Percentiles rank a stretch among this genome's conserved stretches.
Evolutionary conservation across 2,797 vertebrate genomes (phyloP).

Genomic region (Thaleichthys pacificus): DNA sequence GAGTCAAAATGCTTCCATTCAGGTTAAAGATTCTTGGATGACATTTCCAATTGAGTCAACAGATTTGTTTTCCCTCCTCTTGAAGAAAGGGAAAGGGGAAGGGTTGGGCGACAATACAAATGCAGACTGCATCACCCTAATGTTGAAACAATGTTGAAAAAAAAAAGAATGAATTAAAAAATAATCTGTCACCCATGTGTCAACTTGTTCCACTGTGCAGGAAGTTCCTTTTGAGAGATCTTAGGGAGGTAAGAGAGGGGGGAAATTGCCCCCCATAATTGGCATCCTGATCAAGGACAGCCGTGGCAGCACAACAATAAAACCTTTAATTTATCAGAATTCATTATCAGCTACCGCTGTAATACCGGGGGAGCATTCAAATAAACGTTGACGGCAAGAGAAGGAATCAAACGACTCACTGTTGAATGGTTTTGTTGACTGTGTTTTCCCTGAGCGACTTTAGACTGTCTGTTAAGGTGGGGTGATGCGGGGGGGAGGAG

Average conservation of each 20-base stretch:
- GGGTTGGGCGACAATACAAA: slow-evolving; percentile 81
- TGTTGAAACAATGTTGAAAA: slow-evolving; percentile 77
- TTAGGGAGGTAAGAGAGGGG: slow-evolving; percentile 76
- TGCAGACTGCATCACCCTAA: slow-evolving; percentile 81
- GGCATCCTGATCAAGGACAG: slow-evolving; percentile 90
- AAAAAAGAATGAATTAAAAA: slow-evolving; percentile 53
- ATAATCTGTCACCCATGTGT: slow-evolving; percentile 91
- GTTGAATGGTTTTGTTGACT: slow-evolving; percentile 69
- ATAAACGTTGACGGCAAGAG: slow-evolving; percentile 72
- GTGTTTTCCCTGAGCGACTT: slow-evolving; percentile 45
- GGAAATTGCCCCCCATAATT: slow-evolving; percentile 94
- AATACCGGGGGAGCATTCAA: slow-evolving; percentile 69
- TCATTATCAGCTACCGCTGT: slow-evolving; percentile 74
- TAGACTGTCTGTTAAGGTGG: slow-evolving; percentile 31
- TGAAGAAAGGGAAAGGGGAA: slow-evolving; percentile 75
- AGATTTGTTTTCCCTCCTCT: slow-evolving; percentile 64
- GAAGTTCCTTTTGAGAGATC: slow-evolving; percentile 74
- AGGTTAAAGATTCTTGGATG: slow-evolving; percentile 94
- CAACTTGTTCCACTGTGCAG: slow-evolving; percentile 83
- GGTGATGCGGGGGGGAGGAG: slow-evolving; percentile 15
- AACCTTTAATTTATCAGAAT: slow-evolving; percentile 81
- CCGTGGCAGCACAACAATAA: slow-evolving; percentile 76
- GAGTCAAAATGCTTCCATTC: slow-evolving; percentile 96
- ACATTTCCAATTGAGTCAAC: slow-evolving; percentile 98
- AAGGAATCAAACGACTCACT: slow-evolving; percentile 68